Evolutionary conservation across 2,797 vertebrate genomes (phyloP), one percentile per base, ranked within the genome.

Genomic region (Tapirus indicus): DNA sequence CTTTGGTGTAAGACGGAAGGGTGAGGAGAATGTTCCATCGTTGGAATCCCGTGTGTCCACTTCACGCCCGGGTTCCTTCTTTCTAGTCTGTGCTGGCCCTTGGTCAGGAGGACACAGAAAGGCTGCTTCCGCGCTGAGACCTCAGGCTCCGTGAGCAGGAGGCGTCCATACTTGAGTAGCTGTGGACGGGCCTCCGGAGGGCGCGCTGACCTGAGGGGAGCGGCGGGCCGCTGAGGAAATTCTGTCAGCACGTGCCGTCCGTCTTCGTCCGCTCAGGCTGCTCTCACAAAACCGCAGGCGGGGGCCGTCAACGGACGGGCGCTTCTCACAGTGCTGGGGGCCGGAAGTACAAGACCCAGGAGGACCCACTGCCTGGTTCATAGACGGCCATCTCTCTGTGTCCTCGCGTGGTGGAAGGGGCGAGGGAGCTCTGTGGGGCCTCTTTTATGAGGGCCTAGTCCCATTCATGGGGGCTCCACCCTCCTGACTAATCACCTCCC

Each of bases 201-300:
- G 3, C 9, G 25, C 14, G 56, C 41, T 5, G 3, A 1, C 6
- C 38, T 2, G 47, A n/a, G 25, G 0, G 4, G 47, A 13, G n/a
- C 21, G 18, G 4, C 2, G 9, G 2, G 9, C 1, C 1, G n/a
- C 16, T 25, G 13, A 44, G 35, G 52, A 17, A 1, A 1, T 16
- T 6, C 3, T 0, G 2, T 47, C 11, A 14, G 68, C 12, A 0
- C 21, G 25, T 23, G 8, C 7, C 0, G 14, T 3, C 7, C 2
- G 7, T 32, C 17, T 66, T 6, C 7, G 7, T 41, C 35, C 52
- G 0, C 32, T 14, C 23, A 0, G 4, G 35, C 35, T 7, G 27
- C 52, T 7, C 21, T 32, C 35, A 38, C 32, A 35, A 44, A 49
- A 16, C 32, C 7, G 4, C 8, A 11, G 27, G 0, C 21, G 8